Base-by-base conservation (phyloP, 2,888 invertebrate species). In the Drosophila niveifrons region DNA sequence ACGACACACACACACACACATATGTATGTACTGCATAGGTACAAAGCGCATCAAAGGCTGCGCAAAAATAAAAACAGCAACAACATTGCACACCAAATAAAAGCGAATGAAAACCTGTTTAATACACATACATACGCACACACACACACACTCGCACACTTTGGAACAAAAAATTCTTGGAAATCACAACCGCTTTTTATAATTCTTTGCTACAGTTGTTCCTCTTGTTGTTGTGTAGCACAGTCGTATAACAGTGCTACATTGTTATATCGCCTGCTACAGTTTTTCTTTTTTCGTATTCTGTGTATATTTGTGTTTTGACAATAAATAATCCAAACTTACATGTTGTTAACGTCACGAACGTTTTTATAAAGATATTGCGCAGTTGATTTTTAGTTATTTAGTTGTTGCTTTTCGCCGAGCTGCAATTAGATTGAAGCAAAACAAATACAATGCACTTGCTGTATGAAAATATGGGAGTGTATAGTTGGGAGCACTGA, bases 41-140 rank as follows among this genome's bases (percentile, higher is more conserved):
- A 72, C 74, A 73, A 68, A 78, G 79, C 78, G 75, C 78, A 78
- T 64, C 68, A 76, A 78, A 76, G 76, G 66, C 80, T 52, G 76
- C 63, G 75, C 75, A 65, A 65, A 79, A 67, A 72, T 50, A 51
- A 65, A 59, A 75, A 72, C 43, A 55, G 50, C 50, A 66, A 50
- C 58, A 53, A 70, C 57, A 65, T 64, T 23, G 23, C n/a, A 51
- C 58, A 57, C 18, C 44, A 62, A 78, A 74, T 63, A 65, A 65
- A 69, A 67, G 80, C 72, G 80, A 70, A 80, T 72, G 57, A 79
- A 67, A 77, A 77, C 80, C 82, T 72, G 79, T 79, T 79, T 74
- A 57, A 44, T 59, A 51, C 50, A 48, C 50, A 46, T 34, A 47
- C 47, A 44, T 51, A 62, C 39, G 39, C 44, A 55, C 48, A 56